phyloP scores from a whole-genome alignment of 2,113 vertebrate species.

The Scopus umbretta region DNA sequence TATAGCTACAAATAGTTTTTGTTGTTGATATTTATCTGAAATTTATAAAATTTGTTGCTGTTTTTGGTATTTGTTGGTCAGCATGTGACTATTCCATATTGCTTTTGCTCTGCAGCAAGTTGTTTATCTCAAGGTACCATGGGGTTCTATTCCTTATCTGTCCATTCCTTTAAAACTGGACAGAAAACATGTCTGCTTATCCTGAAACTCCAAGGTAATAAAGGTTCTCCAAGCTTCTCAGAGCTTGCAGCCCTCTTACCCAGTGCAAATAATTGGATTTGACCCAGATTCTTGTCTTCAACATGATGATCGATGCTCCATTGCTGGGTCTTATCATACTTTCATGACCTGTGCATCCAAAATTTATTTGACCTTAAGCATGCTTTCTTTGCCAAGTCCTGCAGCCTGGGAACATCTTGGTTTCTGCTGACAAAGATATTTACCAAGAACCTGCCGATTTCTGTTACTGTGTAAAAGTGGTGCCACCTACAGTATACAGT shows the following conservation, averaged over 20 bases:
- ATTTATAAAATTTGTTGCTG: background rate
- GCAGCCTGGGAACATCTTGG: background rate
- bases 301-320: constrained; percentile 18
- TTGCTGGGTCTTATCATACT: background rate
- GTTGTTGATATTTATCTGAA: background rate
- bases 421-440: constrained; percentile 23
- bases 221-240: background rate
- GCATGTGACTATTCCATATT: background rate
- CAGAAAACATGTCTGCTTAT: background rate
- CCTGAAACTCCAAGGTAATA: background rate
- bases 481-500: background rate
- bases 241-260: background rate
- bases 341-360: background rate
- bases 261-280: background rate
- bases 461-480: background rate
- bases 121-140: background rate
- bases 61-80: background rate
- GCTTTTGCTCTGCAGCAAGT: background rate
- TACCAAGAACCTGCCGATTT: background rate
- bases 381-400: background rate
- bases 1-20: background rate
- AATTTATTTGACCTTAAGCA: constrained; percentile 35
- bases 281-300: constrained; percentile 7
- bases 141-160: background rate
- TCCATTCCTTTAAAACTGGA: background rate